Evolutionary conservation across 2,888 invertebrate species (phyloP), one percentile per base, ranked within the genome.

Genomic region (Lathronympha strigana): DNA sequence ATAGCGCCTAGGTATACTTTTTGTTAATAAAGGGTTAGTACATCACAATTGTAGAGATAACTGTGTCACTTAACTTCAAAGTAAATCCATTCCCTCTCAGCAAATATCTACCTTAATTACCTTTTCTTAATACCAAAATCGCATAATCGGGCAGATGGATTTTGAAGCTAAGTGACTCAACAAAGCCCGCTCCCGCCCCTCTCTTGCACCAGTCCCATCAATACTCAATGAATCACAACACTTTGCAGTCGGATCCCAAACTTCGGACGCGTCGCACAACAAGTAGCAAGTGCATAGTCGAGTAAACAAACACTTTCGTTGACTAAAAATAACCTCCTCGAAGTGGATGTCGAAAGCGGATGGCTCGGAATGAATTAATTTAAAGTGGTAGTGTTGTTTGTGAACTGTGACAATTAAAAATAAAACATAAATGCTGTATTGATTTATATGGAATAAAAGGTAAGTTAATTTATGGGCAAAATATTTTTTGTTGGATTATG

Each of bases 171-270:
- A n/a, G n/a, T n/a, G n/a, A n/a, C n/a, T n/a, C n/a, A n/a, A n/a
- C n/a, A n/a, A n/a, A 43, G 19, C n/a, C 9, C 51, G 61, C 50
- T 61, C 9, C 9, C 50, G 50, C 61, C 28, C 40, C 21, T 61
- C 6, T 1, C 36, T 25, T 50, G 31, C 19, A 21, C 50, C 51
- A 21, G 15, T 4, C 28, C 17, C 31, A 61, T 15, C 25, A n/a
- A 55, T 40, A 40, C 36, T 61, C 40, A 61, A 51, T 61, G 61
- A 61, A 51, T 61, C 61, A 61, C 61, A 28, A 17, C 50, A 31
- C 28, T 19, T 19, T 40, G 23, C 62, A 63, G 63, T 63, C 28
- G 47, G 38, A 49, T 63, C 36, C 28, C 38, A 38, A 36, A 38
- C 63, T 55, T 21, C 55, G 47, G 49, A 8, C 63, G 38, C 25